Evolutionary conservation across 1,140 invertebrate species (phyloP).

Genomic region (Drosophila seguyi): DNA sequence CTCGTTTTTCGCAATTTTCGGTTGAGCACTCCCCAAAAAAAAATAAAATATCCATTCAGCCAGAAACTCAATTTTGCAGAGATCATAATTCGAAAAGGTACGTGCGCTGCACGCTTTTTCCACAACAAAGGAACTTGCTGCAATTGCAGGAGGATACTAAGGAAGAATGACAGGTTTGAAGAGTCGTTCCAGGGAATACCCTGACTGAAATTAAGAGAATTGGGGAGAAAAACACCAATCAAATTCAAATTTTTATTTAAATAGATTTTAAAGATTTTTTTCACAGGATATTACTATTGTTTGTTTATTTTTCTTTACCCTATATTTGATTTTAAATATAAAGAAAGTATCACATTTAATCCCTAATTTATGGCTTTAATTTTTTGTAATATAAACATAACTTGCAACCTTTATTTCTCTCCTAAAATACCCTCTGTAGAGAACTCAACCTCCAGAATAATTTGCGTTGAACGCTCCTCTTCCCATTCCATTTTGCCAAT

Average conservation of each 20-base stretch:
- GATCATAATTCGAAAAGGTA: slow-evolving; percentile 54
- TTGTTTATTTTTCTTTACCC: too few relatives aligned
- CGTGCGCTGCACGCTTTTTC: slow-evolving; percentile 73
- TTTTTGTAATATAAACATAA: too few relatives aligned
- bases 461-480: slow-evolving; percentile 11
- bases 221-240: not conserved
- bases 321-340: too few relatives aligned
- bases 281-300: not conserved
- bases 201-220: slow-evolving; percentile 1
- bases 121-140: slow-evolving; percentile 33
- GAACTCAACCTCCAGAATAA: slow-evolving; percentile 5
- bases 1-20: slow-evolving; percentile 63
- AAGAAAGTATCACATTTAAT: too few relatives aligned
- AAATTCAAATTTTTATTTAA: too few relatives aligned
- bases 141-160: slow-evolving; percentile 40
- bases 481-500: slow-evolving; percentile 9
- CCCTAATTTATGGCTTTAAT: too few relatives aligned
- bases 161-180: not conserved
- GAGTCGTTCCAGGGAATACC: slow-evolving; percentile 9
- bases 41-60: slow-evolving; percentile 43
- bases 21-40: slow-evolving; percentile 29
- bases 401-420: not conserved
- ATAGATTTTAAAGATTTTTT: not conserved
- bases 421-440: not conserved
- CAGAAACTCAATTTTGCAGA: slow-evolving; percentile 51